Conservation (phyloP, 1,140 invertebrate species). For the Periplaneta americana region DNA sequence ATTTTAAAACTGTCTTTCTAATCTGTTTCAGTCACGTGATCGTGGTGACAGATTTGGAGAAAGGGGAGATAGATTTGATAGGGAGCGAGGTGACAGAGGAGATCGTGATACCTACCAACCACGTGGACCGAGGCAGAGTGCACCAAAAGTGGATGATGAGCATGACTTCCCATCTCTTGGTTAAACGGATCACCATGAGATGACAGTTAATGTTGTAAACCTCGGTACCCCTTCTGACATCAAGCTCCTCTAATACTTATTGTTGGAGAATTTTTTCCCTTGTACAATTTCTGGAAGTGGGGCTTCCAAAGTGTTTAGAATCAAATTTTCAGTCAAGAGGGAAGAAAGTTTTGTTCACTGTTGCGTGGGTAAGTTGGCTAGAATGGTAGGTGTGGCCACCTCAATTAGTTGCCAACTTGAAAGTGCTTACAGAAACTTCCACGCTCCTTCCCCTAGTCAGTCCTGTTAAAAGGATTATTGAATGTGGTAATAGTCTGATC, state of each 20-base stretch:
- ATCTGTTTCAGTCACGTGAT: conserved; percentile 6
- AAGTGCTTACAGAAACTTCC: background rate
- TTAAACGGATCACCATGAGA: conserved; percentile 15
- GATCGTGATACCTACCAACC: conserved; percentile 5
- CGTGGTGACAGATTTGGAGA: conserved; percentile 4
- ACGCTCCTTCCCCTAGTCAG: background rate
- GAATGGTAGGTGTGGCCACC: background rate
- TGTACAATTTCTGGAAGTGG: conserved; percentile 2
- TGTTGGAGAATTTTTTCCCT: background rate
- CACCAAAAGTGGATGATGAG: conserved; percentile 52
- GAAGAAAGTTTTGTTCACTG: conserved; percentile 10
- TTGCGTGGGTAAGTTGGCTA: background rate
- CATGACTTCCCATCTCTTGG: conserved; percentile 48
- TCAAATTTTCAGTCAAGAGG: background rate
- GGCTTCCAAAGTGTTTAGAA: background rate
- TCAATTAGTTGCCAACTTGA: background rate
- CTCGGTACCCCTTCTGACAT: conserved; percentile 3
- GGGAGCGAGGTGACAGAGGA: background rate
- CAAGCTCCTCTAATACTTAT: background rate
- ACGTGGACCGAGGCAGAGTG: conserved; percentile 33
- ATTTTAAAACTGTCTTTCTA: no score
- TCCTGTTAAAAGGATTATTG: background rate
- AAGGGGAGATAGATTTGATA: conserved; percentile 9
- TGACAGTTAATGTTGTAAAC: conserved; percentile 1
- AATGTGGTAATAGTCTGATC: background rate